phyloP scores from a whole-genome alignment of 2,888 invertebrate genomes.

The Drosophila falleni region DNA sequence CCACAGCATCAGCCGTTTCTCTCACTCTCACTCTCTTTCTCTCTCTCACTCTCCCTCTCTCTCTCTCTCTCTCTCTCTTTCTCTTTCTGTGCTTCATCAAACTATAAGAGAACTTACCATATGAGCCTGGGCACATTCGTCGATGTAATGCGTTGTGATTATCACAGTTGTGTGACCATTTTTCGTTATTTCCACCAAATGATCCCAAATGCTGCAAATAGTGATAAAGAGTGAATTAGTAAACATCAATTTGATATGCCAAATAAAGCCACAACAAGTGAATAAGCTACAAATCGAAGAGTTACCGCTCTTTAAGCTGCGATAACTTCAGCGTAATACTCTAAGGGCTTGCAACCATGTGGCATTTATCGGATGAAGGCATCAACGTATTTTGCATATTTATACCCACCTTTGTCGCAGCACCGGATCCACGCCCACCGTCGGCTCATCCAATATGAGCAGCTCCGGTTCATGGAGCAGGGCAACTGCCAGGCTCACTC shows the following conservation, averaged over 20 bases:
- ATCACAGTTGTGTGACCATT: conserved; percentile 92
- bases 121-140: conserved; percentile 93
- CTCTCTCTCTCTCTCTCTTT: background rate
- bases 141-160: conserved; percentile 95
- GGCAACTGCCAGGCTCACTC: conserved; percentile 95
- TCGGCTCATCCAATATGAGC: conserved; percentile 96
- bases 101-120: conserved; percentile 87
- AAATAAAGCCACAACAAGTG: background rate
- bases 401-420: conserved; percentile 89
- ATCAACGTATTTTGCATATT: conserved; percentile 7
- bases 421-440: conserved; percentile 96
- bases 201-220: conserved; percentile 91
- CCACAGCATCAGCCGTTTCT: background rate
- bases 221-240: conserved; percentile 43
- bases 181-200: conserved; percentile 91
- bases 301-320: background rate
- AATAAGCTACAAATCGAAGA: background rate
- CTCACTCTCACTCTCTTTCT: background rate
- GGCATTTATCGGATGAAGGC: conserved; percentile 7
- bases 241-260: conserved; percentile 15
- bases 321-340: background rate
- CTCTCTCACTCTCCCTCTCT: background rate
- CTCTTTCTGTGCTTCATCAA: background rate
- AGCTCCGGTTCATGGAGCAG: conserved; percentile 95
- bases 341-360: background rate